These are phyloP conservation scores for Anolis carolinensis DNA, from an alignment of 2,113 vertebrate species.

Conservation along the genomic window DNA sequence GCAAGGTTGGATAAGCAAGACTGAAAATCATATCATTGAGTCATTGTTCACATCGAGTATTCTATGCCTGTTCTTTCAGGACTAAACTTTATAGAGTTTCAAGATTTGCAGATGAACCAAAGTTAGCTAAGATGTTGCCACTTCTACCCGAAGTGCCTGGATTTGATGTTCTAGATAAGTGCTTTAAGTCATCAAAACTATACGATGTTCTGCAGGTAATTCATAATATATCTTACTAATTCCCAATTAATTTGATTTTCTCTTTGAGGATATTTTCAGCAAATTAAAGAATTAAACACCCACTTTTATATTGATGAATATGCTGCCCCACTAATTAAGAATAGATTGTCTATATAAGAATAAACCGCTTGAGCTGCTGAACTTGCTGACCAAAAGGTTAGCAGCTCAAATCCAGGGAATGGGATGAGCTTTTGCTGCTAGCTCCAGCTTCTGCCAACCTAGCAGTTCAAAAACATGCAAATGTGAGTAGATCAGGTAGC, in stretches of 20 bases:
- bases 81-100: constrained; percentile 76
- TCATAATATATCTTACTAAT: neutral
- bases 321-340: neutral
- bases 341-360: too few relatives aligned
- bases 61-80: constrained; percentile 60
- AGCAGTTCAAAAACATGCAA: too few relatives aligned
- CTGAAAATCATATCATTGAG: too few relatives aligned
- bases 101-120: constrained; percentile 78
- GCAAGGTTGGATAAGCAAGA: too few relatives aligned
- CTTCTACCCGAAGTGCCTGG: constrained; percentile 64
- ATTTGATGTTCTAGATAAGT: constrained; percentile 28
- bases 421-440: too few relatives aligned
- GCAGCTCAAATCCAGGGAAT: too few relatives aligned
- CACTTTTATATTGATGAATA: neutral
- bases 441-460: too few relatives aligned
- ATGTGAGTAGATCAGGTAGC: too few relatives aligned
- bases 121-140: constrained; percentile 66
- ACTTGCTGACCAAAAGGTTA: too few relatives aligned
- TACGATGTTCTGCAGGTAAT: constrained; percentile 51
- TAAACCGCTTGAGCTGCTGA: too few relatives aligned
- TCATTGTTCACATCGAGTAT: constrained; percentile 15
- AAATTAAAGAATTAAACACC: neutral
- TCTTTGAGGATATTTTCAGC: neutral
- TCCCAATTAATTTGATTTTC: neutral
- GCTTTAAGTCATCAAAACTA: constrained; percentile 34